Percentiles rank a stretch among this genome's conserved stretches.
Evolutionary conservation across 2,888 invertebrate species (phyloP).

Genomic region (Drosophila merina): DNA sequence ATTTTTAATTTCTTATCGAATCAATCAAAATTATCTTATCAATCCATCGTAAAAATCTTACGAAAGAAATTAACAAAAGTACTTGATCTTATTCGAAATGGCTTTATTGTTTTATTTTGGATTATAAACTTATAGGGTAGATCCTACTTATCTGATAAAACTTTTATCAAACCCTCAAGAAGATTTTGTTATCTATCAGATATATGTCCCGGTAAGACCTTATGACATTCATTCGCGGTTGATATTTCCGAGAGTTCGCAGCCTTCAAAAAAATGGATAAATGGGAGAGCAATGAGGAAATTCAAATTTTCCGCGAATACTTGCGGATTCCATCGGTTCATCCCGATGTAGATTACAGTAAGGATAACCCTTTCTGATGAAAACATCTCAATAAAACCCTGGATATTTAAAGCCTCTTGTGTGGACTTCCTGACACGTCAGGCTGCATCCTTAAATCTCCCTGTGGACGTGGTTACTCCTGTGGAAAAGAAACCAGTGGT

Average conservation of each 20-base stretch:
- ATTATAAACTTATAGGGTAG: not conserved
- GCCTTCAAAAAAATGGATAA: constrained; percentile 22
- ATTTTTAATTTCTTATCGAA: not conserved
- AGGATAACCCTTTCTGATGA: constrained; percentile 7
- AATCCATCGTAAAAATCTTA: not conserved
- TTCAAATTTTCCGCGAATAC: constrained; percentile 93
- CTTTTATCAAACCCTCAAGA: not conserved
- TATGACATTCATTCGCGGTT: not conserved
- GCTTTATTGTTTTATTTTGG: not conserved
- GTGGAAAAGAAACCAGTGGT: constrained; percentile 89
- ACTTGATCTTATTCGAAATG: not conserved
- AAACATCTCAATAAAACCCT: not conserved
- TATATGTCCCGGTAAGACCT: not conserved
- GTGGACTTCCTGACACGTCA: constrained; percentile 91
- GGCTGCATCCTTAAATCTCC: constrained; percentile 88
- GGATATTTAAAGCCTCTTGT: constrained; percentile 87
- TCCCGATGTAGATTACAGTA: constrained; percentile 93
- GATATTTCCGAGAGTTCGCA: not conserved
- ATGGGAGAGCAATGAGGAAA: constrained; percentile 86
- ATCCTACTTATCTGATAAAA: not conserved
- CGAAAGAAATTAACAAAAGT: not conserved
- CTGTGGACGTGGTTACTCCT: constrained; percentile 85
- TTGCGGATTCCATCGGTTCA: constrained; percentile 94
- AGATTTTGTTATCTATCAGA: not conserved
- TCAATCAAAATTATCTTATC: constrained; percentile 9